A percentile compares a stretch with the other conserved stretches of the same genome.
phyloP scores from a whole-genome alignment of 2,888 invertebrate species.

The Ennomos erosarius region DNA sequence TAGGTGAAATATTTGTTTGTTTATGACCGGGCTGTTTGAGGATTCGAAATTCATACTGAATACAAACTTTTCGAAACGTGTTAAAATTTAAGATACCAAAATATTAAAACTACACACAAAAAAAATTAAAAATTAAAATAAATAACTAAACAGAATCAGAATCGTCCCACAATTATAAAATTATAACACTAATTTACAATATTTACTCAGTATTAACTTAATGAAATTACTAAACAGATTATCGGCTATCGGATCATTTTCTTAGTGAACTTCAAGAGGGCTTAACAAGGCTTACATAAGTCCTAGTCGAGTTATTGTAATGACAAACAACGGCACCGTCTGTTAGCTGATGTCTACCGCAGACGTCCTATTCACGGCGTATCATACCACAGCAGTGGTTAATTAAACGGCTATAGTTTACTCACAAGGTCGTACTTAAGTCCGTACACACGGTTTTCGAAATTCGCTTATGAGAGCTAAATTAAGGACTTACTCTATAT shows the following conservation, averaged over 20 bases:
- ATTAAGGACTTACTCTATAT: too few relatives aligned
- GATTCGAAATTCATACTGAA: neutral
- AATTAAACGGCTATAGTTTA: constrained; percentile 25
- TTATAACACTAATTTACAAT: too few relatives aligned
- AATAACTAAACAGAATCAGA: too few relatives aligned
- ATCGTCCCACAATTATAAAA: too few relatives aligned
- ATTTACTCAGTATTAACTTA: too few relatives aligned
- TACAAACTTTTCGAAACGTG: neutral
- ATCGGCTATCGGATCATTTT: constrained; percentile 1
- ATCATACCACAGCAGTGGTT: constrained; percentile 33
- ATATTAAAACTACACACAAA: too few relatives aligned
- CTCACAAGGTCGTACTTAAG: too few relatives aligned
- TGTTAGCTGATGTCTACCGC: constrained; percentile 46
- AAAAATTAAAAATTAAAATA: too few relatives aligned
- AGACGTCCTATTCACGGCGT: constrained; percentile 48
- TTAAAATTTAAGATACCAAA: too few relatives aligned
- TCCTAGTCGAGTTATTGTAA: constrained; percentile 12
- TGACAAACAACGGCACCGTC: constrained; percentile 43
- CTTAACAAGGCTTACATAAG: neutral
- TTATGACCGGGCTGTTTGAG: neutral
- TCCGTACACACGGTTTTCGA: too few relatives aligned
- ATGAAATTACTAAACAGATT: constrained; percentile 2
- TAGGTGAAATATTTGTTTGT: constrained; percentile 5
- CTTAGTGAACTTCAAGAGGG: constrained; percentile 1
- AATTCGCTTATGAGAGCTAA: too few relatives aligned